Evolutionary conservation across 2,113 vertebrate genomes (phyloP), one percentile per base, ranked within the genome.

Genomic region (Asarcornis scutulata): DNA sequence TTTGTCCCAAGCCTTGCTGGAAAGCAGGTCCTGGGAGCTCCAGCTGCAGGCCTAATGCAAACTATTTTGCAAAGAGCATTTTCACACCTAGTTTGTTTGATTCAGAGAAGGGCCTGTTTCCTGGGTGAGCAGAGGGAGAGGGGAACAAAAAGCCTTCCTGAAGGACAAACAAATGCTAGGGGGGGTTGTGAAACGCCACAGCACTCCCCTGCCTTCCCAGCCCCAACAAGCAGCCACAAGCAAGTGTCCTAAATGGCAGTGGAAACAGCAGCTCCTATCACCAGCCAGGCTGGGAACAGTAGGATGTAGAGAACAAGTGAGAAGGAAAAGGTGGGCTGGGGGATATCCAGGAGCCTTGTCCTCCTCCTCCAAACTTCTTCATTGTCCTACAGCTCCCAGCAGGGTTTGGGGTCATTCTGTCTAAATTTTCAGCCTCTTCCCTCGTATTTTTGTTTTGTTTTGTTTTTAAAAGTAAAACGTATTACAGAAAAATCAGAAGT

Each of bases 301-400:
- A 63, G 0, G 4, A 32, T 3, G 40, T 48, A 48, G 22, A 74
- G 17, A 44, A n/a, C 4, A 13, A 56, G 9, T 32, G 38, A 34
- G 50, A 55, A 76, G 21, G n/a, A 17, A 55, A 46, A 60, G 23
- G 34, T 55, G 20, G 63, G 20, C 50, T 44, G 23, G 38, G 34
- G 13, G 12, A 44, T 68, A 26, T 8, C 18, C 36, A 59, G 73
- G 69, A 64, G 14, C 11, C 6, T 53, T 66, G 7, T 68, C 53
- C 60, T 93, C 17, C 55, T 78, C 13, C 31, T 73, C 50, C 71
- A 75, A 36, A 13, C 7, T 71, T 60, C 31, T 31, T 48, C 29
- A 15, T 56, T 2, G 0, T 5, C 36, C 59, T 44, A 1, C 7
- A 9, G n/a, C 44, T 48, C 32, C 44, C 44, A 18, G 12, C 6